phyloP scores from a whole-genome alignment of 2,888 invertebrate genomes.

The Furcula furcula region DNA sequence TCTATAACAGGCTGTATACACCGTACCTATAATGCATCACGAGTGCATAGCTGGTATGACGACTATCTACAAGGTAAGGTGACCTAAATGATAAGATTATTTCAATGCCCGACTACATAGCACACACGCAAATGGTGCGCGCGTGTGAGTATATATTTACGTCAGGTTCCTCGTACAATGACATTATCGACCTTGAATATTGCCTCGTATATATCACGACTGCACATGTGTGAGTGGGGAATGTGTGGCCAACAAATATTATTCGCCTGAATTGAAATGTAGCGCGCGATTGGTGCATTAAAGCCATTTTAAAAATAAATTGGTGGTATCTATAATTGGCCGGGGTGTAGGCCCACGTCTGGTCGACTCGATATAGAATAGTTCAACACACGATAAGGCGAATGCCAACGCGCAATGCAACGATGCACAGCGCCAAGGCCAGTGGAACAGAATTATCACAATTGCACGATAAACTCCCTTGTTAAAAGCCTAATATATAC shows the following conservation, averaged over 20 bases:
- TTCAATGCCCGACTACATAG: conserved; percentile 61
- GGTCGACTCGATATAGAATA: conserved; percentile 37
- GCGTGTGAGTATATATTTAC: conserved; percentile 57
- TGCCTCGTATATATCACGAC: conserved; percentile 66
- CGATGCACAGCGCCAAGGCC: conserved; percentile 65
- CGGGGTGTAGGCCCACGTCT: conserved; percentile 16
- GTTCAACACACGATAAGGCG: conserved; percentile 80
- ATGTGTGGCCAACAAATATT: conserved; percentile 59
- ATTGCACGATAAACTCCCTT: conserved; percentile 29
- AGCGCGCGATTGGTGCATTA: conserved; percentile 5
- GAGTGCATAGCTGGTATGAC: conserved; percentile 39
- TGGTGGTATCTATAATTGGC: conserved; percentile 5
- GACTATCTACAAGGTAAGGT: conserved; percentile 77
- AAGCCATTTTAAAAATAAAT: conserved; percentile 12
- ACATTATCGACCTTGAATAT: conserved; percentile 78
- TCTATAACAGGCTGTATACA: no score
- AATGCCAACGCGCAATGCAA: conserved; percentile 55
- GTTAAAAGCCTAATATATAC: no score
- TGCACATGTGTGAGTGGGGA: conserved; percentile 34
- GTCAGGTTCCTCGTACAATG: conserved; percentile 74
- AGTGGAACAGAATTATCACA: conserved; percentile 46
- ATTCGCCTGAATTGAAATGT: conserved; percentile 38
- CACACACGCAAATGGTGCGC: conserved; percentile 32
- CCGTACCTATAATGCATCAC: conserved; percentile 4
- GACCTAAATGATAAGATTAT: conserved; percentile 81